Evolutionary conservation across 2,888 invertebrate species (phyloP).

Genomic region (Calephelis perditalis): DNA sequence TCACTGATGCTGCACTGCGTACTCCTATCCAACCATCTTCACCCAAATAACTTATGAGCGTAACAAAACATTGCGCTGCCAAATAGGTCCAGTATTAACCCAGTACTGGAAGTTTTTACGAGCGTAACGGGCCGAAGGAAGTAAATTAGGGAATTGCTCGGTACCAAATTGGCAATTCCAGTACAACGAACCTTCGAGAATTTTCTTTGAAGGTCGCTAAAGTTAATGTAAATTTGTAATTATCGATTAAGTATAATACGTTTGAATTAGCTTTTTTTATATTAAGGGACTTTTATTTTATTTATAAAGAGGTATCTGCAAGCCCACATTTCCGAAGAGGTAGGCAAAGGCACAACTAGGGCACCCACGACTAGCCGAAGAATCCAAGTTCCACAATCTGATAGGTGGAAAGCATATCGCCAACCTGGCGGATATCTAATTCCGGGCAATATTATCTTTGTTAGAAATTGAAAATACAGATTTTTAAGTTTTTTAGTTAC

Average conservation of each 20-base stretch:
- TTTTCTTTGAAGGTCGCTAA: slow-evolving; percentile 2
- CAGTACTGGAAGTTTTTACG: slow-evolving; percentile 25
- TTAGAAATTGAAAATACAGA: too few species aligned
- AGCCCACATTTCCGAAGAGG: too few species aligned
- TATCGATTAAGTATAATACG: not conserved
- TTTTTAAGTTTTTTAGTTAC: too few species aligned
- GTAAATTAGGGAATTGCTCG: slow-evolving; percentile 25
- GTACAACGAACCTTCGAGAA: slow-evolving; percentile 28
- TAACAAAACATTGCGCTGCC: slow-evolving; percentile 53
- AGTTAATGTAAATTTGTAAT: slow-evolving; percentile 1
- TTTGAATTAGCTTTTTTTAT: too few species aligned
- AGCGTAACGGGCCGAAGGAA: slow-evolving; percentile 22
- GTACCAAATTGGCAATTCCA: slow-evolving; percentile 26
- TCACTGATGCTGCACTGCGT: slow-evolving; percentile 67
- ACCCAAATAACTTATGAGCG: slow-evolving; percentile 55
- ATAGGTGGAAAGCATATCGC: too few species aligned
- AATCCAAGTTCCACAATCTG: too few species aligned
- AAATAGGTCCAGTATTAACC: slow-evolving; percentile 47
- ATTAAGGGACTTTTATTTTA: too few species aligned
- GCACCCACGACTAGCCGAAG: too few species aligned
- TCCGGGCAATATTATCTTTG: too few species aligned
- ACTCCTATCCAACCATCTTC: slow-evolving; percentile 54
- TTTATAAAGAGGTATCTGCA: too few species aligned
- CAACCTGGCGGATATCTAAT: too few species aligned
- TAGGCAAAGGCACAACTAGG: too few species aligned